Percentiles rank a stretch among this genome's conserved stretches.
Evolutionary conservation across 1,140 invertebrate species (phyloP).

Genomic region (Aphidius ervi): DNA sequence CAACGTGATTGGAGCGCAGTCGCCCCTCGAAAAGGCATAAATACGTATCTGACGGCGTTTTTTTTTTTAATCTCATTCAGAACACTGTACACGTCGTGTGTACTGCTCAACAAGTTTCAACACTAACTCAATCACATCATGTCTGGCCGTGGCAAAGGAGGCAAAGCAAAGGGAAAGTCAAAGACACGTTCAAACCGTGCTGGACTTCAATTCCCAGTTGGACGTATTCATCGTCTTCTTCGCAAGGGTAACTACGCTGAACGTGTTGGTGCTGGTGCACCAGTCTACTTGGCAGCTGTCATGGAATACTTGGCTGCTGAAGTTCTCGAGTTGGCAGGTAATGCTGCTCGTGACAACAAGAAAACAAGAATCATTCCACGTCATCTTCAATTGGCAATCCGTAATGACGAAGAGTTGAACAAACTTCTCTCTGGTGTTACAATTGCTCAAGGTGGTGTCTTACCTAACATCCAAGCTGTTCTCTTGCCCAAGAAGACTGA

Average conservation of each 20-base stretch:
- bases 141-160: constrained; percentile 6
- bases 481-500: constrained; percentile 1
- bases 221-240: constrained; percentile 5
- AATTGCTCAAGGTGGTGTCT: neutral
- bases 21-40: too few relatives aligned
- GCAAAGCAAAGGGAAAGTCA: constrained; percentile 1
- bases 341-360: constrained; percentile 8
- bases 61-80: too few relatives aligned
- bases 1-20: too few relatives aligned
- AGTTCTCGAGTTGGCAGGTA: constrained; percentile 8
- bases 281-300: constrained; percentile 3
- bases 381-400: constrained; percentile 5
- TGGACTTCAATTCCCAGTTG: constrained; percentile 7
- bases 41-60: too few relatives aligned
- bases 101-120: too few relatives aligned
- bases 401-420: constrained; percentile 8
- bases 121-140: neutral
- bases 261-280: neutral
- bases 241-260: constrained; percentile 3
- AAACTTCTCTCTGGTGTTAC: constrained; percentile 6
- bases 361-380: constrained; percentile 7
- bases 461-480: constrained; percentile 2
- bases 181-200: constrained; percentile 3
- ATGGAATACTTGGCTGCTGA: constrained; percentile 7
- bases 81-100: too few relatives aligned